Percentiles rank a stretch among this genome's conserved stretches.
These are phyloP conservation scores for Archilochus colubris DNA, from an alignment of 2,113 vertebrate genomes.

Conservation along the genomic window DNA sequence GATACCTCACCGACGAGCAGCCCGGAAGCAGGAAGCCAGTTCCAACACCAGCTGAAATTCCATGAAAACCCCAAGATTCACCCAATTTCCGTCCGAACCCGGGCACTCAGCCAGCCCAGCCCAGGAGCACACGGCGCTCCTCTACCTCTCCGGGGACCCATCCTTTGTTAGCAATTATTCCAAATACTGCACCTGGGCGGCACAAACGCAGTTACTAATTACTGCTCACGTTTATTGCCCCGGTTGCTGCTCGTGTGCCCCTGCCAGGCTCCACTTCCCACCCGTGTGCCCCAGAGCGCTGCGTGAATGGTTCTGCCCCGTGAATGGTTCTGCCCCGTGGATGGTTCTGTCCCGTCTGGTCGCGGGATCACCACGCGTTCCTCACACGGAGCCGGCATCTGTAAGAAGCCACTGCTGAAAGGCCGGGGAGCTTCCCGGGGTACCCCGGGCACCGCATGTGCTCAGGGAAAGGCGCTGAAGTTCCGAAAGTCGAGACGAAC, in stretches of 20 bases:
- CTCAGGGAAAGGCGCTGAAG: neutral
- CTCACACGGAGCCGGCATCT: neutral
- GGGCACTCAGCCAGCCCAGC: neutral
- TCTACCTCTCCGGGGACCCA: neutral
- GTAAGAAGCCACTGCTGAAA: neutral
- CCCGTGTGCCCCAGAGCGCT: accelerated
- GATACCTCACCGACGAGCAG: too few relatives aligned
- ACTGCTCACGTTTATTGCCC: neutral
- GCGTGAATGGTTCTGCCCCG: neutral
- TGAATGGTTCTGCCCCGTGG: too few relatives aligned
- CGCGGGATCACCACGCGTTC: neutral
- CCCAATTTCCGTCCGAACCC: neutral
- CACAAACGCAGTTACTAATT: neutral
- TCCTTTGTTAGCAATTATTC: accelerated
- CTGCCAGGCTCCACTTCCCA: neutral
- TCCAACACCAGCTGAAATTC: neutral
- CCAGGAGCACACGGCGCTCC: accelerated
- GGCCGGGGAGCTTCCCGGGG: neutral
- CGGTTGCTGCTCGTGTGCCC: accelerated
- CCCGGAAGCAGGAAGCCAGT: neutral
- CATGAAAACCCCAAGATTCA: neutral
- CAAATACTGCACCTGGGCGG: neutral
- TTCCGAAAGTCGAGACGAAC: neutral
- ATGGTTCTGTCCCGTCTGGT: neutral
- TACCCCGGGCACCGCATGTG: accelerated